Percentiles rank a stretch among this genome's conserved stretches.
Conservation (phyloP, 1,140 invertebrate species). For the Macrobrachium rosenbergii region DNA sequence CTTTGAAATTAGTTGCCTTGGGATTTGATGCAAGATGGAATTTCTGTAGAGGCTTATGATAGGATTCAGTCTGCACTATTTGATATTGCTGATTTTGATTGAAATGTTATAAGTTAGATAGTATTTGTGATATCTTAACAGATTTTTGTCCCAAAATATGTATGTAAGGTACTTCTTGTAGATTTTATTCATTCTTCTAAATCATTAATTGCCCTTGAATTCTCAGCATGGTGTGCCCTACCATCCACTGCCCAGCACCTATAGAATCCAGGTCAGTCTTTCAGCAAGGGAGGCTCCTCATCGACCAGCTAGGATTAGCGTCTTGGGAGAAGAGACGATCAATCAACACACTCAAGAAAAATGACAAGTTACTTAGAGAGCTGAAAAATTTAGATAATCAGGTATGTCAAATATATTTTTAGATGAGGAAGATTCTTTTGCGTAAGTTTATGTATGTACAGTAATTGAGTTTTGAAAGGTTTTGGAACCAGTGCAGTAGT, state of each 20-base stretch:
- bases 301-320: constrained; percentile 90
- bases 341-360: constrained; percentile 90
- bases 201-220: not conserved
- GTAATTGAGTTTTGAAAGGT: too few relatives aligned
- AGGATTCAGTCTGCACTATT: too few relatives aligned
- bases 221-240: constrained; percentile 60
- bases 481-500: too few relatives aligned
- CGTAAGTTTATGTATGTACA: too few relatives aligned
- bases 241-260: constrained; percentile 67
- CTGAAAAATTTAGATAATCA: constrained; percentile 93
- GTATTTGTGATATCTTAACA: too few relatives aligned
- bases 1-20: too few relatives aligned
- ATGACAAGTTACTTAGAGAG: constrained; percentile 91
- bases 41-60: too few relatives aligned
- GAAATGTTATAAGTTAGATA: too few relatives aligned
- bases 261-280: constrained; percentile 77
- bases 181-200: not conserved
- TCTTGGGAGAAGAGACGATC: constrained; percentile 89
- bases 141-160: too few relatives aligned
- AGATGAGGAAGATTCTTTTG: not conserved
- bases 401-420: constrained; percentile 70
- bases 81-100: too few relatives aligned
- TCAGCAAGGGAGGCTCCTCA: constrained; percentile 87
- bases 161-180: too few relatives aligned
- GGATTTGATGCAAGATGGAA: too few relatives aligned